Evolutionary conservation across 1,140 invertebrate species (phyloP).

Genomic region (Kradibia gibbosae): DNA sequence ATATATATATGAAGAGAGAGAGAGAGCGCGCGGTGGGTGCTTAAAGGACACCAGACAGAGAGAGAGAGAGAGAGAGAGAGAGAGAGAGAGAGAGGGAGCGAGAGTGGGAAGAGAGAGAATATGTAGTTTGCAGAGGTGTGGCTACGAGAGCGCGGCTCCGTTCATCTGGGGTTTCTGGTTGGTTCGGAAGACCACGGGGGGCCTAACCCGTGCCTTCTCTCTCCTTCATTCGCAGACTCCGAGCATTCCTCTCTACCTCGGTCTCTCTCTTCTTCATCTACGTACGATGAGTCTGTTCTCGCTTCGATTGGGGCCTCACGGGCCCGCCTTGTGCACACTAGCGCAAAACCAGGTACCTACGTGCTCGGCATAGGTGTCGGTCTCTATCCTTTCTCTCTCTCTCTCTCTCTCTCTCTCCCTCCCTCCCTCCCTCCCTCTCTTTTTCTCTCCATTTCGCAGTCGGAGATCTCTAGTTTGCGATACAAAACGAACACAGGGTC

Average conservation of each 20-base stretch:
- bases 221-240: conserved; percentile 17
- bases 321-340: conserved; percentile 24
- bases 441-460: background rate
- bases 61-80: conserved; percentile 56
- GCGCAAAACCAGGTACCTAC: background rate
- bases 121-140: conserved; percentile 67
- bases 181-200: conserved; percentile 68
- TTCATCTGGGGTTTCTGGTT: conserved; percentile 68
- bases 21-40: conserved; percentile 13
- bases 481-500: conserved; percentile 9
- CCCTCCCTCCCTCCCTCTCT: background rate
- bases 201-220: conserved; percentile 63
- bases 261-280: conserved; percentile 13
- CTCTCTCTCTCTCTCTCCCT: background rate
- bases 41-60: conserved; percentile 21
- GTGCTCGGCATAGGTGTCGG: conserved; percentile 30
- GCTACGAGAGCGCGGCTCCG: conserved; percentile 66
- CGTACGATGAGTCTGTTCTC: conserved; percentile 17
- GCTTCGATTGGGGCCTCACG: conserved; percentile 43
- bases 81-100: conserved; percentile 53
- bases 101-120: conserved; percentile 47
- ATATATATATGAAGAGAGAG: conserved; percentile 25
- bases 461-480: background rate
- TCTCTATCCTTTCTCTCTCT: background rate
- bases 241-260: conserved; percentile 5